These are phyloP conservation scores for Pseudomyrmex flavicornis DNA, from an alignment of 1,140 invertebrate species.

Conservation along the genomic window DNA sequence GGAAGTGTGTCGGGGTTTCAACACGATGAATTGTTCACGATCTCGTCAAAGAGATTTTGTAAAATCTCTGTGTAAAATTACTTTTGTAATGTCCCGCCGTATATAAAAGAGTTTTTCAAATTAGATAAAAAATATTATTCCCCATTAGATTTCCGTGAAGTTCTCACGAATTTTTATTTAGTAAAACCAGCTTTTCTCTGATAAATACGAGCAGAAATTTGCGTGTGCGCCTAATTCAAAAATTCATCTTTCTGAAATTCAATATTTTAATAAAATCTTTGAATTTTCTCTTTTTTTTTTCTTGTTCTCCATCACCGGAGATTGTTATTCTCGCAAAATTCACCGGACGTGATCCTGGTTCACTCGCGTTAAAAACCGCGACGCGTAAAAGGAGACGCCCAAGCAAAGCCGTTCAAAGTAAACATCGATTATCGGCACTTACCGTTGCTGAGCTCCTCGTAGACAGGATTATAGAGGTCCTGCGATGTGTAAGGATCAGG, in stretches of 20 bases:
- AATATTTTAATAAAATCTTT: slow-evolving; percentile 1
- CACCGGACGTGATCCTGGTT: slow-evolving; percentile 14
- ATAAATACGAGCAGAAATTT: neutral
- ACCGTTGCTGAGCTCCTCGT: slow-evolving; percentile 89
- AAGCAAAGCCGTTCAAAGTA: slow-evolving; percentile 49
- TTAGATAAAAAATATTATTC: too few species aligned
- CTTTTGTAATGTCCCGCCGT: too few species aligned
- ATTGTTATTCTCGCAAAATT: slow-evolving; percentile 11
- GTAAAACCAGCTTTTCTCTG: neutral
- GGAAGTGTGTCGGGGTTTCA: slow-evolving; percentile 10
- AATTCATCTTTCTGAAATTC: neutral
- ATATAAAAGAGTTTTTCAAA: too few species aligned
- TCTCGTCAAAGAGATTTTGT: too few species aligned
- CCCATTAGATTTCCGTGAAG: too few species aligned
- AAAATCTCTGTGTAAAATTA: too few species aligned
- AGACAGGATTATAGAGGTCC: slow-evolving; percentile 89
- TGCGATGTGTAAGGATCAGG: slow-evolving; percentile 89
- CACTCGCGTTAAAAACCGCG: slow-evolving; percentile 37
- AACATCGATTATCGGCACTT: slow-evolving; percentile 71
- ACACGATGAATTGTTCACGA: too few species aligned
- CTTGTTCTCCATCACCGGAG: neutral
- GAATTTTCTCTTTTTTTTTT: neutral
- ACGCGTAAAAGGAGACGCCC: slow-evolving; percentile 31
- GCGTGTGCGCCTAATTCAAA: neutral
- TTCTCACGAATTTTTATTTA: too few species aligned